phyloP scores from a whole-genome alignment of 2,888 invertebrate species.

The Orchesella flavescens region DNA sequence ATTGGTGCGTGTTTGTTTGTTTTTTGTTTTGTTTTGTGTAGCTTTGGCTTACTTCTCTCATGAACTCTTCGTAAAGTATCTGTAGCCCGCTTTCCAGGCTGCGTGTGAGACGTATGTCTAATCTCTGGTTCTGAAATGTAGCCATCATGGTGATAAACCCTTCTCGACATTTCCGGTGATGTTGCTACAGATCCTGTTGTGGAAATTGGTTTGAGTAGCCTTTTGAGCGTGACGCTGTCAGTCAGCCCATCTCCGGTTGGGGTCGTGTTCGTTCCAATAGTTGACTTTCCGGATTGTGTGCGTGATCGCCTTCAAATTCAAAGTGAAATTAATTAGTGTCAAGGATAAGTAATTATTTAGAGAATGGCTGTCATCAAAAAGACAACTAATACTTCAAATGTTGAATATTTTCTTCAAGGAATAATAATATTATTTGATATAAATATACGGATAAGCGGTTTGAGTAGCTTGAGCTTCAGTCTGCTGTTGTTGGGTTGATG shows the following conservation, averaged over 20 bases:
- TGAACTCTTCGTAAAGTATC: slow-evolving; percentile 71
- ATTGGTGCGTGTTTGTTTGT: too few relatives aligned
- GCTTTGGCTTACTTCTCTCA: slow-evolving; percentile 66
- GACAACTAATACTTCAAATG: not conserved
- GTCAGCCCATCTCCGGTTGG: slow-evolving; percentile 74
- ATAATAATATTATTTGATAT: too few relatives aligned
- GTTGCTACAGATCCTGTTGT: slow-evolving; percentile 78
- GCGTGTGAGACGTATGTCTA: slow-evolving; percentile 78
- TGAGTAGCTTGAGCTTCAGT: slow-evolving; percentile 67
- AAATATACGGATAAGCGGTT: slow-evolving; percentile 63
- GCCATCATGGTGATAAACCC: slow-evolving; percentile 77
- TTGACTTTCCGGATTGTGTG: slow-evolving; percentile 71
- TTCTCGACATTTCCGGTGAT: slow-evolving; percentile 91
- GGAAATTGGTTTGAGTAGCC: slow-evolving; percentile 95
- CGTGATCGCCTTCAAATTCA: slow-evolving; percentile 67
- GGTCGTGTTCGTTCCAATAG: slow-evolving; percentile 72
- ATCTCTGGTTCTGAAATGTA: slow-evolving; percentile 73
- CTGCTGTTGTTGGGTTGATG: slow-evolving; percentile 64
- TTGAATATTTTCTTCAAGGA: too few relatives aligned
- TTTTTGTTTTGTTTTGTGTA: too few relatives aligned
- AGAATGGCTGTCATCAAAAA: not conserved
- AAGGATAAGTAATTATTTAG: slow-evolving; percentile 17
- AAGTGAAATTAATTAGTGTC: slow-evolving; percentile 70
- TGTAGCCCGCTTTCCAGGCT: slow-evolving; percentile 76
- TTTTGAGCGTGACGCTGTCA: slow-evolving; percentile 90